These are phyloP conservation scores for Stenurella melanura DNA, from an alignment of 2,888 invertebrate genomes.

Conservation along the genomic window DNA sequence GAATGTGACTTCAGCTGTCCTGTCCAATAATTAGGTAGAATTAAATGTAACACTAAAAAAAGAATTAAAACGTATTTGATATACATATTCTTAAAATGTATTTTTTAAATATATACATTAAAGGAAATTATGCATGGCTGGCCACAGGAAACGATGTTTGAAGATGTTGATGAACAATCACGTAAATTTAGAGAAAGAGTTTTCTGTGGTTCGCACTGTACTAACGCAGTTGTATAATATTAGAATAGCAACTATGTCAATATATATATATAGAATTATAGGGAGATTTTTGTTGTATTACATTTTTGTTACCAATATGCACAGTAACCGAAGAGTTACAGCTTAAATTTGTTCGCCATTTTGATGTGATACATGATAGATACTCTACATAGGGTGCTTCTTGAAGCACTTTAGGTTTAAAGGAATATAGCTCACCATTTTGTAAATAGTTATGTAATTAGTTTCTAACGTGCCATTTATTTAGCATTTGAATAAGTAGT, in stretches of 20 bases:
- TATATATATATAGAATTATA: conserved; percentile 54
- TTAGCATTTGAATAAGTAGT: neutral
- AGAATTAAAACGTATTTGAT: conserved; percentile 65
- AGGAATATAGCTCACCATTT: conserved; percentile 50
- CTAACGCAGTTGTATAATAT: conserved; percentile 45
- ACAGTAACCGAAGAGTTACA: conserved; percentile 63
- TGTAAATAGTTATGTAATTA: conserved; percentile 33
- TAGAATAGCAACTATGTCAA: conserved; percentile 51
- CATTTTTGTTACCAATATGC: conserved; percentile 53
- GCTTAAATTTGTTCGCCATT: conserved; percentile 71
- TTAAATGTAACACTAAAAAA: conserved; percentile 59
- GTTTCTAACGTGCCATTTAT: conserved; percentile 22
- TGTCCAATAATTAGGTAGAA: conserved; percentile 71
- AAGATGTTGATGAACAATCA: conserved; percentile 12
- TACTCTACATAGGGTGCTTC: conserved; percentile 46
- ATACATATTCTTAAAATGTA: conserved; percentile 70
- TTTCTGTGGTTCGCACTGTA: conserved; percentile 5
- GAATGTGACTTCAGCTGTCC: conserved; percentile 71
- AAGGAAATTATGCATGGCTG: conserved; percentile 44
- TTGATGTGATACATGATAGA: conserved; percentile 70
- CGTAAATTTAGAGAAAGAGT: neutral
- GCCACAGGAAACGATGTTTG: neutral
- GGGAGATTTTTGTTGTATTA: conserved; percentile 35
- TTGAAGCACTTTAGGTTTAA: conserved; percentile 47
- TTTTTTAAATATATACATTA: conserved; percentile 71